Conservation (phyloP, 2,888 invertebrate species). For the Tachina grossa region DNA sequence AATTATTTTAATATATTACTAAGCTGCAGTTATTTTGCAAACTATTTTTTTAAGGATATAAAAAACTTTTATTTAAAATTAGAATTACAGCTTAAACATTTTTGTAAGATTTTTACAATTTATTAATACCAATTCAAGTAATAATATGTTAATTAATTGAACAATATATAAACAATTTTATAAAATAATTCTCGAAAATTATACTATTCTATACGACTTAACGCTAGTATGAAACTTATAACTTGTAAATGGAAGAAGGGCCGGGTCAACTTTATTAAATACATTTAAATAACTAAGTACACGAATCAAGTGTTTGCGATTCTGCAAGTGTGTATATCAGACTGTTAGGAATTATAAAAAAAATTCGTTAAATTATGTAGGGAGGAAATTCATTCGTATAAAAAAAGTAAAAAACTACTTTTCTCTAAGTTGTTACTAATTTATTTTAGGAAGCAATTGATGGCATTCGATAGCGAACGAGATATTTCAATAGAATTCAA, state of each 20-base stretch:
- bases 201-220: neutral
- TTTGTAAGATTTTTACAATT: conserved; percentile 2
- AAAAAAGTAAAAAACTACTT: neutral
- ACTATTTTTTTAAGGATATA: conserved; percentile 26
- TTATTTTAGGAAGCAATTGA: neutral
- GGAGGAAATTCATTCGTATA: too few relatives aligned
- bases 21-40: conserved; percentile 31
- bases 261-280: neutral
- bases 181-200: neutral
- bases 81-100: conserved; percentile 7
- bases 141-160: conserved; percentile 7
- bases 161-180: conserved; percentile 8
- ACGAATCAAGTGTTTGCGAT: too few relatives aligned
- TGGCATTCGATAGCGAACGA: too few relatives aligned
- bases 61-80: conserved; percentile 44
- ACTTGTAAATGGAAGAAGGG: conserved; percentile 30
- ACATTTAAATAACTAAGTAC: neutral
- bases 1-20: conserved; percentile 11
- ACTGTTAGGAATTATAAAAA: too few relatives aligned
- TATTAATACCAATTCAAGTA: conserved; percentile 27
- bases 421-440: neutral
- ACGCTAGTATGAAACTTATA: neutral
- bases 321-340: too few relatives aligned
- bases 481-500: too few relatives aligned
- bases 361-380: too few relatives aligned